Conservation (phyloP, 2,113 vertebrate species). For the Saccopteryx bilineata region DNA sequence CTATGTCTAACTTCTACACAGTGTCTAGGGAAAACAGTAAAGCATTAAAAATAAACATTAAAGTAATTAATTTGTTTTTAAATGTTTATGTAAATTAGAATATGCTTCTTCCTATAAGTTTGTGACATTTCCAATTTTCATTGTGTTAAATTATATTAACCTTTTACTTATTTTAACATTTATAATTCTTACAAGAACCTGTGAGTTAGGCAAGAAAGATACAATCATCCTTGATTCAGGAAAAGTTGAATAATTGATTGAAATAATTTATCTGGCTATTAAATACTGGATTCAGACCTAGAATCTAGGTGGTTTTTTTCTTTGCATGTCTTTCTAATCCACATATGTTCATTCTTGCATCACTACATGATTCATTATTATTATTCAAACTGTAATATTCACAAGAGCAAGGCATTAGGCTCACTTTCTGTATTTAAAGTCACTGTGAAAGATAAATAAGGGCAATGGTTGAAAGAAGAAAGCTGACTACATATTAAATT, state of each 20-base stretch:
- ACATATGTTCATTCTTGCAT: not conserved
- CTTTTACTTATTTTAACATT: not conserved
- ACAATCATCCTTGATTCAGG: not conserved
- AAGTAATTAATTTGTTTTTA: not conserved
- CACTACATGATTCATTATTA: not conserved
- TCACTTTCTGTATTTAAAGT: slow-evolving; percentile 1
- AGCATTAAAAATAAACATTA: not conserved
- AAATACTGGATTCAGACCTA: not conserved
- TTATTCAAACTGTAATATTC: not conserved
- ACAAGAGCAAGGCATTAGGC: not conserved
- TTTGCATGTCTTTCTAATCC: not conserved
- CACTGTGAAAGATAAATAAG: not conserved
- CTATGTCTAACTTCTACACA: not conserved
- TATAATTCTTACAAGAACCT: slow-evolving; percentile 21
- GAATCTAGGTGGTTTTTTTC: not conserved
- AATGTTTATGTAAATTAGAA: not conserved
- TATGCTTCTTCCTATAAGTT: not conserved
- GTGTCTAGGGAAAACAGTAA: not conserved
- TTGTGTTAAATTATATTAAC: slow-evolving; percentile 13
- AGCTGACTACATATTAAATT: not conserved
- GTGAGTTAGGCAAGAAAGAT: not conserved
- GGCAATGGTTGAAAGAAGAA: not conserved
- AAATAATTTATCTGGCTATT: not conserved
- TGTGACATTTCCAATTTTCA: not conserved
- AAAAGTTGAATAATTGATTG: not conserved